Percentiles rank a stretch among this genome's conserved stretches.
phyloP scores from a whole-genome alignment of 2,888 invertebrate species.

The Taenaris catops region DNA sequence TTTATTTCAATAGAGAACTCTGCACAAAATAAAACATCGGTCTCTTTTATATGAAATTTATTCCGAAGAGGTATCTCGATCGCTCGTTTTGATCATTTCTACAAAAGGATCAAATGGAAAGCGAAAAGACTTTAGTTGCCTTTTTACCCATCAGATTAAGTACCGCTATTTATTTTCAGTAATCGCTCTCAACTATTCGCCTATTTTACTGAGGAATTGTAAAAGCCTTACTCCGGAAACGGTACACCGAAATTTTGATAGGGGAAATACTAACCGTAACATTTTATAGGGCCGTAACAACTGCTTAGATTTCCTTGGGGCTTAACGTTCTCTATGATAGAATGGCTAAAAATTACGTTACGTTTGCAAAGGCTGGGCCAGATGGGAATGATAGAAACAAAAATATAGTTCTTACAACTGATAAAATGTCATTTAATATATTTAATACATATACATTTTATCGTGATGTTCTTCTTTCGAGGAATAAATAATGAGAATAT shows the following conservation, averaged over 20 bases:
- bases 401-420: too few relatives aligned
- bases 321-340: neutral
- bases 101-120: conserved; percentile 7
- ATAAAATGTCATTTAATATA: too few relatives aligned
- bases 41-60: neutral
- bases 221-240: neutral
- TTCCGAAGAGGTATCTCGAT: conserved; percentile 1
- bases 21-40: too few relatives aligned
- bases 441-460: too few relatives aligned
- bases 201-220: neutral
- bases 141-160: conserved; percentile 16
- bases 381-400: too few relatives aligned
- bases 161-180: conserved; percentile 14
- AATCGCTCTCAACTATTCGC: conserved; percentile 7
- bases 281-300: conserved; percentile 2
- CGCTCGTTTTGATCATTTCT: conserved; percentile 1
- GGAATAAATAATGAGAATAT: too few relatives aligned
- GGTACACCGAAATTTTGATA: conserved; percentile 1
- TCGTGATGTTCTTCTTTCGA: too few relatives aligned
- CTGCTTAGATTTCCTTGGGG: conserved; percentile 5
- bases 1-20: too few relatives aligned
- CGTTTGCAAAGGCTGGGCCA: too few relatives aligned
- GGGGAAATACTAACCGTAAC: conserved; percentile 4
- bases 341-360: conserved; percentile 1
- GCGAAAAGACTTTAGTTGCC: conserved; percentile 10